A percentile compares a stretch with the other conserved stretches of the same genome.
phyloP scores from a whole-genome alignment of 2,113 vertebrate species.

The Prionailurus bengalensis region DNA sequence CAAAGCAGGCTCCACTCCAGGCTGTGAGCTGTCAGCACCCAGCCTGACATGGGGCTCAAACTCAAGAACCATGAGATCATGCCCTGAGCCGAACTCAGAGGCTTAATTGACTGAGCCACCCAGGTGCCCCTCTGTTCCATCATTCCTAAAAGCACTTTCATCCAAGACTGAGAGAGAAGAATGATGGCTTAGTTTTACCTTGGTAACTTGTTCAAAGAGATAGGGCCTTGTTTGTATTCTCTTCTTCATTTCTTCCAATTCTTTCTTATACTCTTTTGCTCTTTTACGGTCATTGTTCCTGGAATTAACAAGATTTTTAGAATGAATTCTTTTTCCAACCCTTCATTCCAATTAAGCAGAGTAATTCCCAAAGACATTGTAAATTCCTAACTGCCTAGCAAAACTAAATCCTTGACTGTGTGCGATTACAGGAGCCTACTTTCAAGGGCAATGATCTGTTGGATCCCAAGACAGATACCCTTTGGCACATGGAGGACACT shows the following conservation, averaged over 20 bases:
- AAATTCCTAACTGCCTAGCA: conserved; percentile 38
- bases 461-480: not conserved
- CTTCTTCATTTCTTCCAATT: conserved; percentile 94
- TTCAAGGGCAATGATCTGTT: not conserved
- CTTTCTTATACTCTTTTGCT: conserved; percentile 93
- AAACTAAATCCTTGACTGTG: not conserved
- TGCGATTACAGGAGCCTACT: not conserved
- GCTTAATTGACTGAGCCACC: no score
- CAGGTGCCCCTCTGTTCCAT: not conserved
- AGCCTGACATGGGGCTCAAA: no score
- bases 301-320: conserved; percentile 80
- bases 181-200: conserved; percentile 84
- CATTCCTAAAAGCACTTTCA: conserved; percentile 39
- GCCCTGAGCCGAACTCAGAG: no score
- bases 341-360: conserved; percentile 25
- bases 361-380: not conserved
- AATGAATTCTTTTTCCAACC: conserved; percentile 51
- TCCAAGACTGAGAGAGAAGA: conserved; percentile 6
- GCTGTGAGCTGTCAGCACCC: no score
- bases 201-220: conserved; percentile 95
- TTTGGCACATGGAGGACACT: conserved; percentile 73
- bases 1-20: no score
- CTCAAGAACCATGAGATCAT: no score
- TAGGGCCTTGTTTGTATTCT: conserved; percentile 93
- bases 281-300: conserved; percentile 93